Evolutionary conservation across 2,113 vertebrate species (phyloP), one percentile per base, ranked within the genome.

Genomic region (Antennarius striatus): DNA sequence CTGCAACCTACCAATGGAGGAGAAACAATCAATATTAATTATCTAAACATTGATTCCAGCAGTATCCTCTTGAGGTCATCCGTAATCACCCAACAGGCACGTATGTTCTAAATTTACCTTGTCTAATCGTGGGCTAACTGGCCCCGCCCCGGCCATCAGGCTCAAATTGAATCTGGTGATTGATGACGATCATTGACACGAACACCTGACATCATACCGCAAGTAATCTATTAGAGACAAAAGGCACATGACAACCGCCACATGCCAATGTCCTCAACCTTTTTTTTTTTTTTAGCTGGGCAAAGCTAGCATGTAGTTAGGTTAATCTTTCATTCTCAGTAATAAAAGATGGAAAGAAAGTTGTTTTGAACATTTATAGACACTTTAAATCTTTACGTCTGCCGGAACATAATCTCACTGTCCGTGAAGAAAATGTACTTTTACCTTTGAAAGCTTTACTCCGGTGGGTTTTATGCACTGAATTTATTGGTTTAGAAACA

Each of bases 301-400:
- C 63, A 49, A 29, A 59, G 73, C 51, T 17, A 56, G 50, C 42
- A 22, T 77, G 70, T 57, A 75, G 68, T 56, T 36, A 57, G 56
- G 75, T 88, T 77, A 57, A 75, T 85, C 59, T 76, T 55, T 68
- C 63, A 52, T 65, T 73, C 40, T 68, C 51, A 15, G 49, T 30
- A 46, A 61, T 65, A 63, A 76, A 85, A 68, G 58, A 71, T 10
- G 16, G 40, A 56, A 63, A 68, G 63, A 68, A 68, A 71, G 80
- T 75, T 85, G 83, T 78, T 87, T 76, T 78, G 61, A 84, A 71
- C 73, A 79, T 88, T 90, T 90, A 89, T 90, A 89, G 85, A 87
- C 82, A 83, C 72, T 83, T 87, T 86, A 90, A 90, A 89, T 89
- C 82, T 83, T 12, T 10, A 75, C 77, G 74, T 73, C 78, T 85